Evolutionary conservation across 2,797 vertebrate species (phyloP), one percentile per base, ranked within the genome.

Genomic region (Bryconaethiops microstoma): DNA sequence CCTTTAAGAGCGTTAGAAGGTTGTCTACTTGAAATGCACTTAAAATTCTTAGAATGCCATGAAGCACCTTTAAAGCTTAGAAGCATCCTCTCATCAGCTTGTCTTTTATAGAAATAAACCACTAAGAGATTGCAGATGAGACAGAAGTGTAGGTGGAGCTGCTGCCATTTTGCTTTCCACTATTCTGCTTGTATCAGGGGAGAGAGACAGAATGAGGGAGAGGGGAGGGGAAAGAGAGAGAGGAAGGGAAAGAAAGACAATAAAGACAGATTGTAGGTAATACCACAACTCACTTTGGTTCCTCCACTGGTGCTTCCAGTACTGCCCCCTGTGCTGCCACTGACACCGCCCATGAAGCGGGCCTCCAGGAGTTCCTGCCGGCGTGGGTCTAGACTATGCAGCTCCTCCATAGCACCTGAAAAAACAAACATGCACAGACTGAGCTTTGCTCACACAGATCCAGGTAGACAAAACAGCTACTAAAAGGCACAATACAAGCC

Each of bases 331-430:
- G 97, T 99, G 91, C 96, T 99, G 84, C 97, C 97, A 69, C 96
- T 94, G 87, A 98, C 96, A 86, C 96, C 97, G 17, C 97, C 98
- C 86, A 97, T 98, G 88, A 99, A 99, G 86, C 97, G 95, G 62
- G 98, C 97, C 92, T 99, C 98, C 88, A 99, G 91, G 91, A 99
- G 94, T 92, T 99, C 97, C 91, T 99, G 98, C 88, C 97, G 95
- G 91, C 97, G 96, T 90, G 98, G 97, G 92, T 99, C 98, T 94
- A 99, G 93, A 92, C 98, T 99, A 91, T 99, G 96, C 94, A 99
- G 97, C 90, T 99, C 98, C 94, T 99, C 98, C 98, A 99, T 99
- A 91, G 95, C 95, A 95, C 96, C 98, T 99, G 88, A 67, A 29
- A 63, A 39, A 74, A 23, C 17, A 75, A 7, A 77, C 35, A 72